Evolutionary conservation across 2,888 invertebrate genomes (phyloP), one percentile per base, ranked within the genome.

Genomic region (Plusia festucae): DNA sequence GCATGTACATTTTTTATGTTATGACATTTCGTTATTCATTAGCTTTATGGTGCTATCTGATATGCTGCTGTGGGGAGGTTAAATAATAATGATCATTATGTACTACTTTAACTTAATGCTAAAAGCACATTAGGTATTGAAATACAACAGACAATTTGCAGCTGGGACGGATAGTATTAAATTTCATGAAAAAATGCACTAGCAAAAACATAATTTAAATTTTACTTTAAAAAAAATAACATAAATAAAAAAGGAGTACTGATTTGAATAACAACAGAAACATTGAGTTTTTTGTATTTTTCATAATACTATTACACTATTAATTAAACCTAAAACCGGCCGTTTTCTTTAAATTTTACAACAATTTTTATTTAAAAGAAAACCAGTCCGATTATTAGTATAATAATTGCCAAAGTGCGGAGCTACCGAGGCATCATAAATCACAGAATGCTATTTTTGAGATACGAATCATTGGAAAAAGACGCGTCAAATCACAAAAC

Each of bases 1-100:
- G 93, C 93, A 92, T 91, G 86, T 94, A 94, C 93, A 93, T 92
- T 91, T 91, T 82, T 81, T 78, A 92, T 89, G 89, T 86, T 90
- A 82, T 85, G 86, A 90, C 88, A 88, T 84, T 71, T 85, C 85
- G 85, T 87, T 90, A 89, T 84, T 84, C 70, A 83, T 84, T 79
- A 81, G 69, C 78, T 76, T 81, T 71, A 68, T 65, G 73, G 92
- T 93, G 93, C 92, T 80, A 73, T 81, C 75, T 87, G 86, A 90
- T 90, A 92, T 90, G 90, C 91, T 86, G 91, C 88, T 82, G 91
- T 93, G 92, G 87, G 86, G 82, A 82, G 82, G 86, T 90, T 93
- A 90, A 86, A 87, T 88, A 87, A 84, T 68, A n/a, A 85, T 71
- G 79, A 74, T 80, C 76, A 85, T 65, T 60, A 77, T 82, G 75